Evolutionary conservation across 2,113 vertebrate species (phyloP), one percentile per base, ranked within the genome.

Genomic region (Romanogobio albipinnatus): DNA sequence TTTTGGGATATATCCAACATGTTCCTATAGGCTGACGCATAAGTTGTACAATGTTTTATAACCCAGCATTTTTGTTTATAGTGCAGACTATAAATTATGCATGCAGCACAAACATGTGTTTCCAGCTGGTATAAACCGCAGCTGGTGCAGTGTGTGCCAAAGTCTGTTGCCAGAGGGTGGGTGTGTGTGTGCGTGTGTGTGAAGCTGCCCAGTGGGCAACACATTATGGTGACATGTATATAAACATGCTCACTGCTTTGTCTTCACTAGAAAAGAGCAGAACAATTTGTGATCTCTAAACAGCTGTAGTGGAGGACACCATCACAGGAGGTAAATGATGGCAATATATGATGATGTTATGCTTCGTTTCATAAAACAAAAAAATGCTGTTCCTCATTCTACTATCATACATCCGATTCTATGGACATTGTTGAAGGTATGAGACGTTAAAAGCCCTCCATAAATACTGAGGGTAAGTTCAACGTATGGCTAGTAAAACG

Each of bases 31-130:
- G 15, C 22, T 58, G 24, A 58, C 1, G 14, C 39, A 51, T 70
- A 26, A 13, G 56, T 51, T 81, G 47, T 26, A 64, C n/a, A 47
- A 49, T 61, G 47, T 68, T 68, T 82, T 47, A 68, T 26, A 58
- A 58, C 49, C 15, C 66, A 70, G 49, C 80, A 56, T 56, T 71
- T 82, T 43, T 82, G 80, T 82, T 58, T 71, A 82, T 82, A 82
- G 66, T 39, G 47, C 29, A 82, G 19, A 47, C 14, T 56, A 43
- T 82, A 58, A 71, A 82, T 82, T 39, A 82, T 82, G 80, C 49
- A 71, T 71, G 29, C 49, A 43, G 53, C 29, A 78, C 76, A 78
- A 59, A 58, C 33, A 58, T 59, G 33, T 78, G 76, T 78, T 78
- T 78, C 33, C 36, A 59, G 76, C 76, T 24, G 53, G 29, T 71